A percentile compares a stretch with the other conserved stretches of the same genome.
These are phyloP conservation scores for Nasonia giraulti DNA, from an alignment of 1,140 invertebrate species.

Conservation along the genomic window DNA sequence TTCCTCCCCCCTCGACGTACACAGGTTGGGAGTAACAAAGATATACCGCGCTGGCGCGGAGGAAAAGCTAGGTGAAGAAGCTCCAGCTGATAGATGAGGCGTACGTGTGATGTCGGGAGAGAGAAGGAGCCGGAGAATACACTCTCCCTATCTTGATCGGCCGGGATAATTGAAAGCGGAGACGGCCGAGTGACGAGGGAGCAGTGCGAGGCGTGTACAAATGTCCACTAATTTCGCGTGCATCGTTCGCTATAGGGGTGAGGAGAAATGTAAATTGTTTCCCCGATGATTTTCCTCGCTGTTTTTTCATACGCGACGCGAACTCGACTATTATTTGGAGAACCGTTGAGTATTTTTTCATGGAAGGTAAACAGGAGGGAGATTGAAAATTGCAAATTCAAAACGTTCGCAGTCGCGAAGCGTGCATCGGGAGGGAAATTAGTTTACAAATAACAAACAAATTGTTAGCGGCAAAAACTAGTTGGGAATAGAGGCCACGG, in stretches of 20 bases:
- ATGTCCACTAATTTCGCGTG: conserved; percentile 29
- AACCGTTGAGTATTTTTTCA: background rate
- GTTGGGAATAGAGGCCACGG: background rate
- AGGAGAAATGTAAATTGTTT: background rate
- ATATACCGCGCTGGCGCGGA: conserved; percentile 5
- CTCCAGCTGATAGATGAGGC: conserved; percentile 34
- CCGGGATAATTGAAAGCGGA: conserved; percentile 33
- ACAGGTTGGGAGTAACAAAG: conserved; percentile 22
- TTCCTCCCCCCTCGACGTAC: background rate
- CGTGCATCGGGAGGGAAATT: background rate
- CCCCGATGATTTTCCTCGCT: background rate
- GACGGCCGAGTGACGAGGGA: background rate
- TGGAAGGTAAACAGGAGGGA: background rate
- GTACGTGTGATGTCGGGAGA: conserved; percentile 6
- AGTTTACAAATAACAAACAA: background rate
- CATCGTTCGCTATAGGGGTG: background rate
- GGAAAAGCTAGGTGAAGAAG: conserved; percentile 23
- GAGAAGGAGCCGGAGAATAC: background rate
- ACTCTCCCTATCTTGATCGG: conserved; percentile 16
- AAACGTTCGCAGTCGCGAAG: background rate
- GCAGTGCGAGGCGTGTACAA: background rate
- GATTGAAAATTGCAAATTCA: background rate
- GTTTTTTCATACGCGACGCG: background rate
- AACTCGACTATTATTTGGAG: no score
- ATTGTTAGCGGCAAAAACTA: background rate